phyloP scores from a whole-genome alignment of 1,140 invertebrate species.

The Conopomorpha cramerella region DNA sequence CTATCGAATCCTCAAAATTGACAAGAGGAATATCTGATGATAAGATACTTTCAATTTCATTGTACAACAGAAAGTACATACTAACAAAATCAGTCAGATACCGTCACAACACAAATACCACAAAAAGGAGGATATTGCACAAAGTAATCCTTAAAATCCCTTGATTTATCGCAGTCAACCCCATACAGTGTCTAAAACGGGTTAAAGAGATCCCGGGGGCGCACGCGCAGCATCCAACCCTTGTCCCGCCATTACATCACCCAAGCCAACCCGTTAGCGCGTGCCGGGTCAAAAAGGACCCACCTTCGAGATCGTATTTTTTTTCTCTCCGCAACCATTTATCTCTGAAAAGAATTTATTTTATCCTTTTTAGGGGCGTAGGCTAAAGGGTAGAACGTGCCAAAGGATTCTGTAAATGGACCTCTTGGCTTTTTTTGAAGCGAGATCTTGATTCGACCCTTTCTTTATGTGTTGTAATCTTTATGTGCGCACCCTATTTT shows the following conservation, averaged over 20 bases:
- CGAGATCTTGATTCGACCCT: slow-evolving; percentile 11
- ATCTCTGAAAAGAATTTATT: slow-evolving; percentile 35
- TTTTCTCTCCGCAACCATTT: slow-evolving; percentile 21
- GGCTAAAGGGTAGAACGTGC: slow-evolving; percentile 42
- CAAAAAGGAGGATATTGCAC: no score
- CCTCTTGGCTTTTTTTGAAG: slow-evolving; percentile 43
- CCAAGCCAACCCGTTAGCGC: slow-evolving; percentile 36
- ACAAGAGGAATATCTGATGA: no score
- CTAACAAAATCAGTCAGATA: no score
- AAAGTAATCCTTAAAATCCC: no score
- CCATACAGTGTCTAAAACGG: not conserved
- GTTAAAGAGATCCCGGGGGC: not conserved
- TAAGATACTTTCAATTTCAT: no score
- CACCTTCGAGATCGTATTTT: slow-evolving; percentile 16
- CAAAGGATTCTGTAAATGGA: slow-evolving; percentile 47
- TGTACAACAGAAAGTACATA: no score
- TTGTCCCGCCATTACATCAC: slow-evolving; percentile 9
- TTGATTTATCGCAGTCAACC: not conserved
- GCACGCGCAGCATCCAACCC: slow-evolving; percentile 7
- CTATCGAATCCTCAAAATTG: no score
- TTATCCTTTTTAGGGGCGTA: slow-evolving; percentile 25
- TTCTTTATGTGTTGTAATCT: slow-evolving; percentile 1
- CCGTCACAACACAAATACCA: no score
- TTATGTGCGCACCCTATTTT: not conserved
- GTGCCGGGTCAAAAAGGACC: slow-evolving; percentile 40